Conservation (phyloP, 1,140 invertebrate genomes). For the Drosophila biarmipes region DNA sequence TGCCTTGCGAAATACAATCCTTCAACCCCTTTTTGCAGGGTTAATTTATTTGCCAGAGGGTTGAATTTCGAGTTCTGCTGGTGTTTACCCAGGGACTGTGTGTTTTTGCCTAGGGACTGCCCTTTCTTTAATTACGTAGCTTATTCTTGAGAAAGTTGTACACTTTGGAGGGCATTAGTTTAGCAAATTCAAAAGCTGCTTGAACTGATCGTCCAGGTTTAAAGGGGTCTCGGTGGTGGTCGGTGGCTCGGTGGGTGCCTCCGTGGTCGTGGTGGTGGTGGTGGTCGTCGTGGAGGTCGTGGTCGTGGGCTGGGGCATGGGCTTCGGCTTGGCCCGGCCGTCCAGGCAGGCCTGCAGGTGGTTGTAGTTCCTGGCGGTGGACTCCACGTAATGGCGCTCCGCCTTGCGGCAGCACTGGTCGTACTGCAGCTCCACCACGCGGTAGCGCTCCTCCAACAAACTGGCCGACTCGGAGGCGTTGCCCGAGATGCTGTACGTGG, state of each 20-base stretch:
- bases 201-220: conserved; percentile 70
- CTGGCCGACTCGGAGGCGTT: conserved; percentile 71
- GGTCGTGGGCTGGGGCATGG: conserved; percentile 34
- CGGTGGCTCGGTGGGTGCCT: conserved; percentile 45
- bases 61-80: conserved; percentile 29
- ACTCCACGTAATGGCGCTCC: conserved; percentile 65
- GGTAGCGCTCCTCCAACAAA: conserved; percentile 75
- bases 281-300: conserved; percentile 58
- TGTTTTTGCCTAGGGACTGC: background rate
- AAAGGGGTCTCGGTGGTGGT: conserved; percentile 33
- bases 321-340: conserved; percentile 52
- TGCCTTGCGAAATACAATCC: conserved; percentile 36
- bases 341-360: conserved; percentile 73
- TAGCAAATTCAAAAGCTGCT: conserved; percentile 70
- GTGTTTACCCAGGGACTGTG: conserved; percentile 28
- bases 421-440: conserved; percentile 65
- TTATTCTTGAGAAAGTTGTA: conserved; percentile 15
- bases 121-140: conserved; percentile 30
- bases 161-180: conserved; percentile 56
- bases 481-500: conserved; percentile 74
- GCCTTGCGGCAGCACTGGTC: conserved; percentile 61
- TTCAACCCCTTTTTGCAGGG: conserved; percentile 29
- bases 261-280: conserved; percentile 53
- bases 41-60: conserved; percentile 49
- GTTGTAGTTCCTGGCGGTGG: conserved; percentile 70